A percentile compares a stretch with the other conserved stretches of the same genome.
Conservation (phyloP, 2,888 invertebrate species). For the Chloroclysta siterata region DNA sequence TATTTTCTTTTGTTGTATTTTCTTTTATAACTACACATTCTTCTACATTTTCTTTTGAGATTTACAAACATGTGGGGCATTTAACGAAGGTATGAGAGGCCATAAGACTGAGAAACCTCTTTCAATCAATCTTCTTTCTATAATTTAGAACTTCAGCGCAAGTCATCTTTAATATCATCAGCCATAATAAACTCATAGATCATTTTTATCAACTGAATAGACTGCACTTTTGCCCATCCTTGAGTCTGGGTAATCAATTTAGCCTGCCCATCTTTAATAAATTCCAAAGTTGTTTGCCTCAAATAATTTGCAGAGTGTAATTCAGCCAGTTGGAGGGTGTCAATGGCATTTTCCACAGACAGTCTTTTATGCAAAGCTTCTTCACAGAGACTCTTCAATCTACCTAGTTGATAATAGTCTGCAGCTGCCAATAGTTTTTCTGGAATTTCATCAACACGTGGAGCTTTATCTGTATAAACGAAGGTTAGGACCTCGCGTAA, state of each 20-base stretch:
- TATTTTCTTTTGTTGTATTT: no score
- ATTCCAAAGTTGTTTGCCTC: constrained; percentile 70
- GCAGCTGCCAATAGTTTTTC: constrained; percentile 75
- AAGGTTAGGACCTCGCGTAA: constrained; percentile 71
- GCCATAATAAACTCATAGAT: constrained; percentile 77
- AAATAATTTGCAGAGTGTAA: constrained; percentile 71
- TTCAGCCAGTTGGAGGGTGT: constrained; percentile 74
- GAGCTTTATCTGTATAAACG: constrained; percentile 77
- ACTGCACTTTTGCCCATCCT: constrained; percentile 73
- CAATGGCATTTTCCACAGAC: constrained; percentile 77
- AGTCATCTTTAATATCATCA: constrained; percentile 68
- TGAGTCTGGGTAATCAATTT: constrained; percentile 74
- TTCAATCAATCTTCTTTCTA: no score
- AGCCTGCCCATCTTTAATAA: constrained; percentile 78
- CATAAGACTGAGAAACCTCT: no score
- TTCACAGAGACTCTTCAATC: constrained; percentile 74
- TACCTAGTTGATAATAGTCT: constrained; percentile 73
- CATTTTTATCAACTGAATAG: constrained; percentile 72
- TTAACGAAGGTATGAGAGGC: no score
- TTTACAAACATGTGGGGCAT: no score
- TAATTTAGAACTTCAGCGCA: constrained; percentile 15
- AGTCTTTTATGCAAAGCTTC: constrained; percentile 74
- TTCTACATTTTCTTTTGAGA: no score
- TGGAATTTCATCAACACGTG: constrained; percentile 75
- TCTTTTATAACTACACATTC: no score